These are phyloP conservation scores for Harpegnathos saltator DNA, from an alignment of 1,140 invertebrate genomes.

Conservation along the genomic window DNA sequence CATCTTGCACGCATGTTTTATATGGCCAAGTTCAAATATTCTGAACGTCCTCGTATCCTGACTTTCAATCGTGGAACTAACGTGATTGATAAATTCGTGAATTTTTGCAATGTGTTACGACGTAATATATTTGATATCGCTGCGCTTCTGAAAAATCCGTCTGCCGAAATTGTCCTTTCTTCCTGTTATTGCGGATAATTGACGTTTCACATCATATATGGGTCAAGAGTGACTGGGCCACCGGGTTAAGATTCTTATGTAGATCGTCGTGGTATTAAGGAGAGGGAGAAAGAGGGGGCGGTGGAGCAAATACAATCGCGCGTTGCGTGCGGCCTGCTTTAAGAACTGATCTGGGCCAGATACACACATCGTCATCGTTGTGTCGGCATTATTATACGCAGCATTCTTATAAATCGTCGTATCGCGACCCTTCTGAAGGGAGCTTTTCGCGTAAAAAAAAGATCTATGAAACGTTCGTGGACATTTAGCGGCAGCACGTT, in stretches of 20 bases:
- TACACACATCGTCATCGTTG: slow-evolving; percentile 68
- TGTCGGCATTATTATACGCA: slow-evolving; percentile 68
- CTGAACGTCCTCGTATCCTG: too few species aligned
- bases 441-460: slow-evolving; percentile 7
- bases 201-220: too few species aligned
- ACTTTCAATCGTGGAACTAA: too few species aligned
- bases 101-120: too few species aligned
- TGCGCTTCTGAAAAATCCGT: too few species aligned
- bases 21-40: too few species aligned
- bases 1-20: too few species aligned
- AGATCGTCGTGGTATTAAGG: not conserved
- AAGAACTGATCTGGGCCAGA: slow-evolving; percentile 82
- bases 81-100: too few species aligned
- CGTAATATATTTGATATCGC: too few species aligned
- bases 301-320: slow-evolving; percentile 39
- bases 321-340: slow-evolving; percentile 80
- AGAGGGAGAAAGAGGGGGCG: not conserved
- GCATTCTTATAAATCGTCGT: slow-evolving; percentile 72
- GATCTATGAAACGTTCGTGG: slow-evolving; percentile 1
- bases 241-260: not conserved
- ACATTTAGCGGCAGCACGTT: not conserved
- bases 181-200: too few species aligned
- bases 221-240: too few species aligned
- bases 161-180: too few species aligned
- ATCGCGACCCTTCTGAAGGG: slow-evolving; percentile 37